Base-by-base conservation (phyloP, 2,888 invertebrate species). In the Homarus gammarus region DNA sequence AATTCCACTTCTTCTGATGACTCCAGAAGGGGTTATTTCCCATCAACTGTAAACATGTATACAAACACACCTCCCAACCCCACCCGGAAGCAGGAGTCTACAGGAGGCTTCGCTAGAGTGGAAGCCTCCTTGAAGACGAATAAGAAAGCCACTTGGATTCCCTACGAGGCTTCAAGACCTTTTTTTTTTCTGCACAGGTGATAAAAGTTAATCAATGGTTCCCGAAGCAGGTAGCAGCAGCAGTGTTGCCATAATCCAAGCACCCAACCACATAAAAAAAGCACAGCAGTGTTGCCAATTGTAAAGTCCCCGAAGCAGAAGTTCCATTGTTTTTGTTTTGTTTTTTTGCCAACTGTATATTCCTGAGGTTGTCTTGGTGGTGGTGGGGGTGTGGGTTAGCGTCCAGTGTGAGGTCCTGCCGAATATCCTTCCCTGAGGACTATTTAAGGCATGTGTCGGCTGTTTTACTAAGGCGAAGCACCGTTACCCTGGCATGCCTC, bases 1-100 rank as follows among this genome's bases (percentile, higher is more conserved):
- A 84, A 73, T 38, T 73, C 51, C 73, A 84, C 75, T 31, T 75
- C 84, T 84, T 84, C 84, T 84, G 84, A 75, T 31, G 40, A 27
- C 40, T 27, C 36, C 84, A 84, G 84, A 84, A 70, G 84, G 73
- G 84, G n/a, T 44, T 49, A 49, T 83, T 70, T 70, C 72, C 31
- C 18, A 72, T 6, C 31, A 72, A 1, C 15, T 10, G 72, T 2
- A 72, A 33, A 3, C 31, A 64, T 10, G 18, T 6, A 6, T 10
- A 3, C 22, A 6, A 6, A 3, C 64, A 22, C n/a, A 36, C 27
- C 12, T 56, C 33, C 82, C 82, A 31, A 40, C 64, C 22, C 31
- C 81, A 73, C 36, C 44, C 27, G 10, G 40, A 75, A n/a, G 40
- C 75, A 49, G 27, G 27, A 44, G 75, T 38, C 15, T 38, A 5